Evolutionary conservation across 2,888 invertebrate genomes (phyloP), one percentile per base, ranked within the genome.

Genomic region (Alcis repandata): DNA sequence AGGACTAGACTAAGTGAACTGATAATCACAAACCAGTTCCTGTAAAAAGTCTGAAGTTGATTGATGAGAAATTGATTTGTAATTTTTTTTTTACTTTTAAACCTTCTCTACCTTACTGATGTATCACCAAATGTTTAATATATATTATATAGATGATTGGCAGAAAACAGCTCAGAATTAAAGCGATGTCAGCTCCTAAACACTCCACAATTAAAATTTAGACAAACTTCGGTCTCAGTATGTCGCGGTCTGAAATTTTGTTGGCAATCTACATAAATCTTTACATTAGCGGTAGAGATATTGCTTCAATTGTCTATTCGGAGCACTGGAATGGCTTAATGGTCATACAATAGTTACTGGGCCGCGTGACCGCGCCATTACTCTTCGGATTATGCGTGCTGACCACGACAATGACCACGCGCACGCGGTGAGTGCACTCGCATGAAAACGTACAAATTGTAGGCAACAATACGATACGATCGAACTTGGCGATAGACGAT

Each of bases 381-480:
- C 1, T 54, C 1, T 54, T 15, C 20, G 22, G 38, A 60, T 60
- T 48, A 61, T 53, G 53, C 46, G 46, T 43, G 54, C n/a, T 33
- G 32, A 22, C 56, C 54, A 11, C 53, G 60, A 53, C 46, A 60
- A 19, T 53, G 53, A 46, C 10, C 43, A 43, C n/a, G 38, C 36
- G 51, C 51, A 36, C 52, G 59, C 48, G 41, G 19, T 19, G 17
- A 38, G 36, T n/a, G 46, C 46, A 32, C 32, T 61, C 46, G 19
- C 19, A 27, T 61, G 53, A 46, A 61, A 48, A 59, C 41, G 11
- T 20, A 45, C 59, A 51, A 51, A 59, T 22, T 40, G 49, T n/a
- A 19, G 17, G 19, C 40, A 40, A 6, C n/a, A 6, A 40, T 6
- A 32, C 9, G 9, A 19, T 8, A 4, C 27, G 27, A 27, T 27